These are phyloP conservation scores for Drepana falcataria DNA, from an alignment of 2,888 invertebrate genomes.

Conservation along the genomic window DNA sequence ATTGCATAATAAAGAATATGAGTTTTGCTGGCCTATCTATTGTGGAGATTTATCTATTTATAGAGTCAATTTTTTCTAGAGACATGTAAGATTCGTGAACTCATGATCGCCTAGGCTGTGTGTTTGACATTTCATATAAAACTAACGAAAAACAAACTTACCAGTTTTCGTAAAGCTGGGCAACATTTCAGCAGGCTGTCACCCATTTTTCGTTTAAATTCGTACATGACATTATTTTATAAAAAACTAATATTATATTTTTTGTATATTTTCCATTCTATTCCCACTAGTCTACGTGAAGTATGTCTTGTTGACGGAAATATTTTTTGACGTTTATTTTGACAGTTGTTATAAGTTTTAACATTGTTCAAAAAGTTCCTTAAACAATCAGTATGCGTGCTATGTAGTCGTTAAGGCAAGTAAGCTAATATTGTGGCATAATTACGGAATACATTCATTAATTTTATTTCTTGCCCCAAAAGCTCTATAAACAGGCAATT, in stretches of 20 bases:
- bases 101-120: not conserved
- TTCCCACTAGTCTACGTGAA: not conserved
- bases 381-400: not conserved
- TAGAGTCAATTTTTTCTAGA: too few species aligned
- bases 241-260: not conserved
- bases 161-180: conserved; percentile 19
- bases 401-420: too few species aligned
- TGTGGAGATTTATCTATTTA: too few species aligned
- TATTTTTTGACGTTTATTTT: not conserved
- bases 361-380: not conserved
- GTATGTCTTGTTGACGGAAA: not conserved
- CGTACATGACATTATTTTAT: conserved; percentile 4
- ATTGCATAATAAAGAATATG: too few species aligned
- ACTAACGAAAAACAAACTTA: conserved; percentile 14
- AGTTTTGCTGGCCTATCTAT: too few species aligned
- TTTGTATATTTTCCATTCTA: not conserved
- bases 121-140: not conserved
- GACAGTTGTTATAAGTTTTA: too few species aligned
- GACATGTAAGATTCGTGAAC: not conserved
- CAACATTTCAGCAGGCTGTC: conserved; percentile 23
- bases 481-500: too few species aligned
- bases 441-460: too few species aligned
- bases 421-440: too few species aligned
- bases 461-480: too few species aligned
- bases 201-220: conserved; percentile 21